Evolutionary conservation across 1,140 invertebrate species (phyloP).

Genomic region (Caerostris darwini): DNA sequence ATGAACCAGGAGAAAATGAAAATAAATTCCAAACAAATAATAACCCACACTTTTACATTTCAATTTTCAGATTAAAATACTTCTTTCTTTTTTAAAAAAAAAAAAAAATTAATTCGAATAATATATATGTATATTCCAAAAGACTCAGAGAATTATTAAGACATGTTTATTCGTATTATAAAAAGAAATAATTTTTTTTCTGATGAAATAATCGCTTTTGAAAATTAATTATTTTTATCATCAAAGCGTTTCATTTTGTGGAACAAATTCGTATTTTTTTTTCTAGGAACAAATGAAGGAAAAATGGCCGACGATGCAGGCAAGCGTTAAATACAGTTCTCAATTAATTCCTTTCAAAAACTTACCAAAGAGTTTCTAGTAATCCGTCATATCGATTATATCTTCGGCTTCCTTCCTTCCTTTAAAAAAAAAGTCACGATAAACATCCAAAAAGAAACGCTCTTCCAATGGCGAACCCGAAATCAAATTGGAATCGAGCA

Average conservation of each 20-base stretch:
- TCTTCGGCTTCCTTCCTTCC: not conserved
- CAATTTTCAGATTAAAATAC: not conserved
- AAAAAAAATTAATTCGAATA: not conserved
- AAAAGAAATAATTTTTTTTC: not conserved
- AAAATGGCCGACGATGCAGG: not conserved
- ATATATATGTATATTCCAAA: not conserved
- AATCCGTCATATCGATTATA: constrained; percentile 1
- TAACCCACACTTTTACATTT: not conserved
- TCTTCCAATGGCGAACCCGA: not conserved
- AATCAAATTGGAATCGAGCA: constrained; percentile 42
- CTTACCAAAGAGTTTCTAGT: not conserved
- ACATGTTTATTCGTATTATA: not conserved
- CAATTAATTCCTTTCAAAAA: constrained; percentile 39
- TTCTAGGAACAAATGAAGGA: not conserved
- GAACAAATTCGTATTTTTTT: not conserved
- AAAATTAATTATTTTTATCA: constrained; percentile 41
- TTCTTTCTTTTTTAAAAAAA: not conserved
- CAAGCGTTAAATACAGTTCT: constrained; percentile 47
- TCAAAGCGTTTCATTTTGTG: constrained; percentile 15
- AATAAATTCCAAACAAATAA: no score
- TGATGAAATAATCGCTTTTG: not conserved
- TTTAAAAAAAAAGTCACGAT: not conserved
- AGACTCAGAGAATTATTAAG: not conserved
- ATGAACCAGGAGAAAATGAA: no score
- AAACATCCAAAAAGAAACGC: not conserved